Base-by-base conservation (phyloP, 2,113 vertebrate genomes). In the Hydropotes inermis region DNA sequence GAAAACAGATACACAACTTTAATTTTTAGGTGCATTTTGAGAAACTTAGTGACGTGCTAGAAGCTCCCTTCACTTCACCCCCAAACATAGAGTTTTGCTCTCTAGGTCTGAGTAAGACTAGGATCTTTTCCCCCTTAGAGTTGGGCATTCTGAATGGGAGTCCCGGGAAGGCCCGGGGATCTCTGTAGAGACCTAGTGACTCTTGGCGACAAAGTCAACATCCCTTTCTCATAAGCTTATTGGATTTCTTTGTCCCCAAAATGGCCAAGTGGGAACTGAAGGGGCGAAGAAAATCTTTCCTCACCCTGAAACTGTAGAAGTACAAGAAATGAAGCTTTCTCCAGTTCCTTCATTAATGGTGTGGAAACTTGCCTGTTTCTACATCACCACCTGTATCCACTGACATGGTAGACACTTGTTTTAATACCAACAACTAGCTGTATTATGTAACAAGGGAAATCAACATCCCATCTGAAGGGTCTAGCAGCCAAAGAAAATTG, bases 161-260 rank as follows among this genome's bases (percentile, higher is more conserved):
- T 16, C 13, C 11, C 30, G 50, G 10, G 61, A n/a, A 84, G 14
- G 23, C 1, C 5, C 50, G 16, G 30, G 6, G 7, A 39, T 58
- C 47, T 87, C 74, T 87, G 23, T 5, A 57, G 52, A 52, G 36
- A 52, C 13, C 12, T 54, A n/a, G 14, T 3, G 5, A 45, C 13
- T 54, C 28, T 5, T 21, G 16, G 19, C 90, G 21, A 30, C 13
- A 91, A 91, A 7, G n/a, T 43, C 7, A 50, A 1, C 33, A 64
- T 50, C 28, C 16, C 2, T 30, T 55, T 10, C 47, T 28, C 57
- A 0, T 64, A 39, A 52, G 17, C 23, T 1, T 54, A 30, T 11
- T 90, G 28, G 27, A 5, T 47, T 30, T 90, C 36, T 93, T 86
- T 85, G 39, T n/a, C 25, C 16, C 33, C 3, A 7, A 60, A 15